Conservation (phyloP, 35 echinoderm and acorn worm genomes). For the Ophiothrix spiculata region DNA sequence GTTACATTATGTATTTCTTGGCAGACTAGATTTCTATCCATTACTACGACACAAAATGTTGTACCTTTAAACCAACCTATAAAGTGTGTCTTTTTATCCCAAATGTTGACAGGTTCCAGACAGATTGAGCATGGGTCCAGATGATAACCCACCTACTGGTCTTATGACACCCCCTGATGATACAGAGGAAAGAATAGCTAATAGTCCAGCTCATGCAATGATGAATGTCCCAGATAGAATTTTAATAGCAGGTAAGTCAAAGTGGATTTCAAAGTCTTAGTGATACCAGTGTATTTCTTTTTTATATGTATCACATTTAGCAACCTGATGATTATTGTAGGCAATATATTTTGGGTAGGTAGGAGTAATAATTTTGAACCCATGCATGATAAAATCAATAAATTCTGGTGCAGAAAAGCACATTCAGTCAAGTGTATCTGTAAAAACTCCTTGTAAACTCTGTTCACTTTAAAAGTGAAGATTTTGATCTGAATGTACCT, state of each 20-base stretch:
- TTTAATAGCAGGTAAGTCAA: slow-evolving; percentile 23
- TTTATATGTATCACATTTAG: slow-evolving; percentile 47
- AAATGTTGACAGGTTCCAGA: slow-evolving; percentile 56
- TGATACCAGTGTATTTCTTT: background rate
- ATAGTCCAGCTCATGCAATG: slow-evolving; percentile 55
- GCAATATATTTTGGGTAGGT: slow-evolving; percentile 48
- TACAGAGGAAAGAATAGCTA: slow-evolving; percentile 20
- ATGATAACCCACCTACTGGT: slow-evolving; percentile 7
- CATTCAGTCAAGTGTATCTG: background rate
- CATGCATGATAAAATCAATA: background rate
- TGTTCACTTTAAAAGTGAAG: too few relatives aligned
- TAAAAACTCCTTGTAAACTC: too few relatives aligned
- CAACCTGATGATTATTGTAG: slow-evolving; percentile 55
- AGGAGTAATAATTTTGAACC: background rate
- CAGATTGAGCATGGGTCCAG: slow-evolving; percentile 68
- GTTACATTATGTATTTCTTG: too few relatives aligned
- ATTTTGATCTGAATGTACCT: too few relatives aligned
- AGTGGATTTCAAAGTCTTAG: background rate
- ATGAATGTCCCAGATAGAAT: slow-evolving; percentile 73
- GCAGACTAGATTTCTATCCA: background rate
- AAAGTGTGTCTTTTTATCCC: background rate
- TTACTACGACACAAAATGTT: background rate
- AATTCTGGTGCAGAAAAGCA: background rate
- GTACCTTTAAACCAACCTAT: background rate
- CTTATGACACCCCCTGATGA: slow-evolving; percentile 8